These are phyloP conservation scores for Danaus melanippus DNA, from an alignment of 1,140 invertebrate species.

Conservation along the genomic window DNA sequence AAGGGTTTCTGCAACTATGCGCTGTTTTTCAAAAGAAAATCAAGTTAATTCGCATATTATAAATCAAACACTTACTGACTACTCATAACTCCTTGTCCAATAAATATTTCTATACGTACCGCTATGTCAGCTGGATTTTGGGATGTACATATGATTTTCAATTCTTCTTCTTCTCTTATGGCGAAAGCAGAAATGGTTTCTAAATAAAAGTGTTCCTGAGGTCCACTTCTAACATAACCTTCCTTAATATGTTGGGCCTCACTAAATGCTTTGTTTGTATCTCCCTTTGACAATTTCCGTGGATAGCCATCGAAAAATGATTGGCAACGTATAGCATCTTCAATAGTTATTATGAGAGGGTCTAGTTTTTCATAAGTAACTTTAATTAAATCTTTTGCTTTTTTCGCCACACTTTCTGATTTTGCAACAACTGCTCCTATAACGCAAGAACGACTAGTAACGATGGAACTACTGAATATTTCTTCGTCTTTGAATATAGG, in stretches of 20 bases:
- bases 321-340: constrained; percentile 84
- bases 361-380: constrained; percentile 82
- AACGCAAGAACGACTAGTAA: constrained; percentile 83
- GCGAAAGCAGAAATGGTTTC: constrained; percentile 83
- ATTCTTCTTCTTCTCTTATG: constrained; percentile 84
- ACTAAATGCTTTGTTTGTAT: constrained; percentile 77
- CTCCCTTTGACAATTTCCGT: constrained; percentile 75
- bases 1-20: constrained; percentile 74
- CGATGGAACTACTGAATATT: constrained; percentile 79
- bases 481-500: constrained; percentile 84
- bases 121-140: constrained; percentile 84
- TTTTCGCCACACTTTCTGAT: constrained; percentile 81
- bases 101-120: constrained; percentile 56
- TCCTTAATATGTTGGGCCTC: constrained; percentile 77
- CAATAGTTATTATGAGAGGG: constrained; percentile 87
- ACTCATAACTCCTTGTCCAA: constrained; percentile 6
- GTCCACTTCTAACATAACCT: constrained; percentile 86
- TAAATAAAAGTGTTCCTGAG: constrained; percentile 98
- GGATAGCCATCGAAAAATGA: constrained; percentile 77
- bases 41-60: constrained; percentile 25
- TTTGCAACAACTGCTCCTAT: constrained; percentile 84
- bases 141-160: constrained; percentile 87
- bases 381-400: constrained; percentile 81
- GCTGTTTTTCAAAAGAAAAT: constrained; percentile 26
- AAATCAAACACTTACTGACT: not conserved